Evolutionary conservation across 2,797 vertebrate species (phyloP), one percentile per base, ranked within the genome.

Genomic region (Periophthalmus magnuspinnatus): DNA sequence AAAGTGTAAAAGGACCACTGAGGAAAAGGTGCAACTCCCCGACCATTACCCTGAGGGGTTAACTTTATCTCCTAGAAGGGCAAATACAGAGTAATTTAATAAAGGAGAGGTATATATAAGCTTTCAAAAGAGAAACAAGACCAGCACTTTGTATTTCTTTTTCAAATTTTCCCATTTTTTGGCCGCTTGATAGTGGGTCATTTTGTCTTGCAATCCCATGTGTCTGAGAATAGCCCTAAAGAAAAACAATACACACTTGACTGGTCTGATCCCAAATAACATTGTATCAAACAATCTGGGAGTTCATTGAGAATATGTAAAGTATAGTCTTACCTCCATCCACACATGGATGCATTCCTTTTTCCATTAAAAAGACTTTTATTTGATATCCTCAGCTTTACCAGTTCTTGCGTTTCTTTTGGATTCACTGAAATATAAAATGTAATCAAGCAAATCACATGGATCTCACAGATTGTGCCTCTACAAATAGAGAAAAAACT

Each of bases 91-190:
- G 17, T 7, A 54, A 24, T 50, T 41, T 5, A 52, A 9, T 19
- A 13, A 5, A 50, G 74, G 5, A 14, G n/a, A 48, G 2, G 66
- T 36, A 0, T 33, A 59, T 21, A 2, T 0, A 36, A 21, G 32
- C 63, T 55, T 55, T 55, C 10, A 55, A 55, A 22, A 55, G 52
- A 55, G 21, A 10, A 55, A 55, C 3, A 55, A 22, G 3, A 9
- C 24, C 52, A 21, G n/a, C 52, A 93, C 92, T 89, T 91, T 93
- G 64, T 92, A 93, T 78, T 82, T 90, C 71, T 90, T 92, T 65
- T 92, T 93, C 60, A 93, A 66, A 69, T 93, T 93, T 77, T 93
- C 92, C 90, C 92, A 93, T 79, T 93, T 94, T 80, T 92, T 92
- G 56, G 87, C 84, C 0, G 91, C 93, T 84, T 93, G 92, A 67